Percentiles rank a stretch among this genome's conserved stretches.
Conservation (phyloP, 2,888 invertebrate genomes). For the Eupithecia dodoneata region DNA sequence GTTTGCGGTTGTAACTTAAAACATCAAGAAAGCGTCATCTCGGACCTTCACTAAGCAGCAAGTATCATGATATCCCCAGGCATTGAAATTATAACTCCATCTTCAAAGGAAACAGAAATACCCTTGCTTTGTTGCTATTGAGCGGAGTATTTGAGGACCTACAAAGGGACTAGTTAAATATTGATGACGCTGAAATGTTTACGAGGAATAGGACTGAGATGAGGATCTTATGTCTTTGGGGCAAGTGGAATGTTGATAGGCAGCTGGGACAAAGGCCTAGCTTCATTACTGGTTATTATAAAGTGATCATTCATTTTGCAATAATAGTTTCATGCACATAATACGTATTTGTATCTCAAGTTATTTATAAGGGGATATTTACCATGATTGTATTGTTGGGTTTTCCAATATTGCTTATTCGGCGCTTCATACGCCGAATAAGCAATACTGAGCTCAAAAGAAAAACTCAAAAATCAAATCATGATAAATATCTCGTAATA, state of each 20-base stretch:
- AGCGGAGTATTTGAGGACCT: neutral
- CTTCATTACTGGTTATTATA: neutral
- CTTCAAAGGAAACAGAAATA: neutral
- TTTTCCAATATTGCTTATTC: too few species aligned
- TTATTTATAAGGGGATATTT: too few species aligned
- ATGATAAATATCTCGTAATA: too few species aligned
- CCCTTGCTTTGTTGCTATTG: neutral
- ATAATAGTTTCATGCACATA: too few species aligned
- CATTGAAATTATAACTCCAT: neutral
- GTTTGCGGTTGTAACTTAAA: too few species aligned
- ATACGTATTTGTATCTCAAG: too few species aligned
- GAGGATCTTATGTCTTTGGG: neutral
- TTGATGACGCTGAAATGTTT: neutral
- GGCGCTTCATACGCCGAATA: too few species aligned
- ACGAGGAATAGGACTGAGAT: neutral
- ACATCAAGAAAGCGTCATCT: neutral
- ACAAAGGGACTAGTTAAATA: slow-evolving; percentile 6
- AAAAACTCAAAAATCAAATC: too few species aligned
- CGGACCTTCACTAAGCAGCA: neutral
- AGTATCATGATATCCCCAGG: neutral
- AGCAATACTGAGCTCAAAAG: too few species aligned
- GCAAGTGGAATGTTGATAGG: neutral
- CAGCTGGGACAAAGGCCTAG: neutral
- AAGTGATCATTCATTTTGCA: too few species aligned
- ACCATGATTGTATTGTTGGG: too few species aligned